phyloP scores from a whole-genome alignment of 2,888 invertebrate genomes.

The Eupeodes luniger region DNA sequence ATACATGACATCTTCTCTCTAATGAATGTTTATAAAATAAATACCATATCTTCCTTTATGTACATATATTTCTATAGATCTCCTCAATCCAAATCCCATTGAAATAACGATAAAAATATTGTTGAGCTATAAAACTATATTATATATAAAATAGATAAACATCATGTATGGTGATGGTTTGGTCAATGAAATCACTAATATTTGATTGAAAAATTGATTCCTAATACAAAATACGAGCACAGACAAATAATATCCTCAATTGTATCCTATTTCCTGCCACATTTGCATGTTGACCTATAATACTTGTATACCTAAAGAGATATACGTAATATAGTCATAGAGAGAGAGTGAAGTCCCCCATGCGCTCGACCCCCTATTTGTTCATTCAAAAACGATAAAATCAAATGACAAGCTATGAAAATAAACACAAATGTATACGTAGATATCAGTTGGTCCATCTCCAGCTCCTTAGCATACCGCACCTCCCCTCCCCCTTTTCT shows the following conservation, averaged over 20 bases:
- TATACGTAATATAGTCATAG: constrained; percentile 26
- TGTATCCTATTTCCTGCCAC: constrained; percentile 51
- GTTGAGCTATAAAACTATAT: no score
- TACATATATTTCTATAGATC: no score
- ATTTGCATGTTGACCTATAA: constrained; percentile 44
- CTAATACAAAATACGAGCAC: constrained; percentile 59
- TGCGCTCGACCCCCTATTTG: not conserved
- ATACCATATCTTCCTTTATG: no score
- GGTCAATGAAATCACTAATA: constrained; percentile 43
- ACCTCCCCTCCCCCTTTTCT: not conserved
- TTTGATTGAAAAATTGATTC: constrained; percentile 69
- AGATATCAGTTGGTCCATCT: no score
- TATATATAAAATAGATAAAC: not conserved
- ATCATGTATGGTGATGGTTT: not conserved
- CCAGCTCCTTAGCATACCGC: not conserved
- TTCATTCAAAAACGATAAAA: constrained; percentile 48
- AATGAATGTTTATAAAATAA: no score
- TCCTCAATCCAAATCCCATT: no score
- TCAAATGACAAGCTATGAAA: constrained; percentile 60
- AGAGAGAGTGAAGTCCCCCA: not conserved
- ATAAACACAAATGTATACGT: constrained; percentile 62
- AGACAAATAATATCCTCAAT: constrained; percentile 66
- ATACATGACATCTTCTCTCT: no score
- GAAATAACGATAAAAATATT: no score
- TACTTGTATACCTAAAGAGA: no score